Evolutionary conservation across 2,113 vertebrate genomes (phyloP), one percentile per base, ranked within the genome.

Genomic region (Odocoileus virginianus): DNA sequence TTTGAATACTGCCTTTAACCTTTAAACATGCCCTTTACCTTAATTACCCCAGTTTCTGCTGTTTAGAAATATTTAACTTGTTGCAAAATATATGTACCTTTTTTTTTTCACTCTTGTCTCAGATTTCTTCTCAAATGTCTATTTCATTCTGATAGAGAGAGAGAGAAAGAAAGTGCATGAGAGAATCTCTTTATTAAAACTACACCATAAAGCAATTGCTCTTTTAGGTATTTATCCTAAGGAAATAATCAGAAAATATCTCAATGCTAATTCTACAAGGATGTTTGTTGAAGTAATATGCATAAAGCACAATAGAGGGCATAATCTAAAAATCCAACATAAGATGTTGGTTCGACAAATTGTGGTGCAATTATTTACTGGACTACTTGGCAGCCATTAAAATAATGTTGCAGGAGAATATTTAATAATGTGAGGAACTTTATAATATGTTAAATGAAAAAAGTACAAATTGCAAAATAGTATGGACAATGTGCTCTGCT

Each of bases 91-190:
- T 50, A 17, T 67, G 14, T 6, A 30, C 30, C 11, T 36, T 90
- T 93, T 92, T 94, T 86, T 52, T 83, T 82, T 23, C 5, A 76
- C 30, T 92, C 16, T 45, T 83, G 45, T 55, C 7, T 81, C 36
- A 82, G 52, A 57, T 76, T 92, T 95, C 83, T 91, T 90, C 94
- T 87, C 23, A 78, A 43, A 94, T 92, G 23, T 54, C 85, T 94
- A 79, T 58, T 90, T 95, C 25, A 40, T 87, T 61, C 5, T 93
- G n/a, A 74, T 57, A 64, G 57, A n/a, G 43, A n/a, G 21, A 50
- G 43, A 7, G 30, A 81, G 55, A 7, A 43, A 30, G 40, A 55
- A 28, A 13, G 19, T 54, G 21, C 50, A 17, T 25, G 45, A 61
- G 43, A 78, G 14, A 61, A 21, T 81, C 12, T 76, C 6, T 17